These are phyloP conservation scores for Tricholaema leucomelas DNA, from an alignment of 2,113 vertebrate genomes.

Conservation along the genomic window DNA sequence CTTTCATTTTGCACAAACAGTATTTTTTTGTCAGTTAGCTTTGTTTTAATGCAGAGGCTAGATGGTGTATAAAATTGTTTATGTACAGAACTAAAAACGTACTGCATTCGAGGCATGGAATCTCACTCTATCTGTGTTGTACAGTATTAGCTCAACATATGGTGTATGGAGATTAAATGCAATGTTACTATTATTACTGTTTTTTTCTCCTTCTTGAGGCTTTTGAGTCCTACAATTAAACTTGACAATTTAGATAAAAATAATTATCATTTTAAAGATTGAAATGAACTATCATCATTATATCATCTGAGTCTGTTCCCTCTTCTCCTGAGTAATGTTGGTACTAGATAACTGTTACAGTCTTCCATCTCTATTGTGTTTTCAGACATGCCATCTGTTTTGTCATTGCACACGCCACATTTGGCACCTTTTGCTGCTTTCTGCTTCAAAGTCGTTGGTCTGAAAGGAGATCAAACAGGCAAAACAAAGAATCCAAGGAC, in stretches of 20 bases:
- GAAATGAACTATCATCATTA: not conserved
- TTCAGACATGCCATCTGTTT: not conserved
- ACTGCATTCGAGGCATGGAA: not conserved
- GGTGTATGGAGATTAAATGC: not conserved
- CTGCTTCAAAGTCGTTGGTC: not conserved
- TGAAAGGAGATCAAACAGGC: not conserved
- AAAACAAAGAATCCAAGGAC: not conserved
- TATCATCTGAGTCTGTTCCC: not conserved
- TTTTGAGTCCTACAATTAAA: not conserved
- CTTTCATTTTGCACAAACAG: not conserved
- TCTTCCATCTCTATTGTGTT: not conserved
- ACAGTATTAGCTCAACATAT: not conserved
- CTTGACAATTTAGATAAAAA: not conserved
- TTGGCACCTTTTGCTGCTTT: not conserved
- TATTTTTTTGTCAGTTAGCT: not conserved
- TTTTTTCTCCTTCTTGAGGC: not conserved
- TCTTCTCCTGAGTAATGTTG: not conserved
- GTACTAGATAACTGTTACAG: not conserved
- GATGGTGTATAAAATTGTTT: not conserved
- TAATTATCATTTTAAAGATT: not conserved
- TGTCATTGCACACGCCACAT: not conserved
- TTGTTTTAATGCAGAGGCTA: not conserved
- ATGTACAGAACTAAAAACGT: not conserved
- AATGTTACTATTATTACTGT: not conserved
- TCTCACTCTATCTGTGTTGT: not conserved